Evolutionary conservation across 1,140 invertebrate species (phyloP), one percentile per base, ranked within the genome.

Genomic region (Drosophila takahashii): DNA sequence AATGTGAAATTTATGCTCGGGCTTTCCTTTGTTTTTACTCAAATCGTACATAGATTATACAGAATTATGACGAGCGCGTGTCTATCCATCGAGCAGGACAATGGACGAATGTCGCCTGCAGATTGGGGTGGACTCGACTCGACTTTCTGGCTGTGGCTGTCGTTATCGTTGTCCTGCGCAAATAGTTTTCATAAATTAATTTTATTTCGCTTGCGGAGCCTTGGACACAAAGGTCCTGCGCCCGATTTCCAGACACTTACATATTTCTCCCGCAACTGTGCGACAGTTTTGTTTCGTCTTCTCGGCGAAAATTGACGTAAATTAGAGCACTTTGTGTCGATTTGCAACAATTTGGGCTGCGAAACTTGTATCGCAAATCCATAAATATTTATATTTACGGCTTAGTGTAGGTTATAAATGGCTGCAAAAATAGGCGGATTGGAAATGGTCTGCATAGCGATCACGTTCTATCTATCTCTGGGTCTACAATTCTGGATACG

Each of bases 121-220:
- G 66, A 61, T 27, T 58, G 69, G 50, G 52, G 51, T 18, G 48
- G 59, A 51, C 50, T 27, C 41, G 39, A 26, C 2, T 22, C 22
- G 22, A 22, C 13, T 45, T 16, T 32, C n/a, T n/a, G n/a, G n/a
- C n/a, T n/a, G n/a, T n/a, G n/a, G n/a, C n/a, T 10, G 69, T 77
- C 81, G 67, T 86, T 65, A 75, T 77, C 70, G 26, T 51, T 37
- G 62, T 70, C 61, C 84, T 87, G 84, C 60, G 76, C 70, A 87
- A 76, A 84, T 86, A 91, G 85, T 91, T 91, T 84, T 81, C 85
- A 91, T 91, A 91, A 91, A 91, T 91, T 90, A 78, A 78, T 86
- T 84, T 91, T 91, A 91, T 91, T 90, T 91, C 79, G 65, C 34
- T 66, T 58, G 71, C 54, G 77, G 66, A 81, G 79, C 76, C 75